Evolutionary conservation across 2,113 vertebrate species (phyloP).

Genomic region (Sigmodon hispidus): DNA sequence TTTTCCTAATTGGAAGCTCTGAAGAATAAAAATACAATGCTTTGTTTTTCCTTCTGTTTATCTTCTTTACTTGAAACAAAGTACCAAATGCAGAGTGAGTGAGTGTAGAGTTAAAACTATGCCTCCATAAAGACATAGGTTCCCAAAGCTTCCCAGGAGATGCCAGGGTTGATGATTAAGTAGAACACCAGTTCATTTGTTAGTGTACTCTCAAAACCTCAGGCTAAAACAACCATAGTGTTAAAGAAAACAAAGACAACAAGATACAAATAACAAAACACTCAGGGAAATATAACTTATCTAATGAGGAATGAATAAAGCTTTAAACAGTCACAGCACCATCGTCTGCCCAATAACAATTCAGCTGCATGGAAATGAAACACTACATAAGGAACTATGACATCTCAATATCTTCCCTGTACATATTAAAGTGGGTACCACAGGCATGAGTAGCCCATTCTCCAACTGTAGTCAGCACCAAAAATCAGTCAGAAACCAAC

Average conservation of each 20-base stretch:
- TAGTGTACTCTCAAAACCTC: neutral
- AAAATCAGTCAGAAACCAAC: neutral
- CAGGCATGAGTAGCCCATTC: neutral
- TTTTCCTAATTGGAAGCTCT: slow-evolving; percentile 33
- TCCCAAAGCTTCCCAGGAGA: neutral
- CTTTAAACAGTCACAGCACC: neutral
- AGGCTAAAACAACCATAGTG: neutral
- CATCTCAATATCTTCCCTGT: neutral
- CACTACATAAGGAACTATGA: neutral
- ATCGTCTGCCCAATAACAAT: neutral
- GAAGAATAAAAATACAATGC: neutral
- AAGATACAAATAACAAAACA: neutral
- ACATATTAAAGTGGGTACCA: neutral
- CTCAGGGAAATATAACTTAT: neutral
- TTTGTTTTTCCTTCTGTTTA: neutral
- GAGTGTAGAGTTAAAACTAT: neutral
- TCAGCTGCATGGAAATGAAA: neutral
- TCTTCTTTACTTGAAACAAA: slow-evolving; percentile 9
- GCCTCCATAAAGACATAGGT: neutral
- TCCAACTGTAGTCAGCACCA: neutral
- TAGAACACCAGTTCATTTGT: neutral
- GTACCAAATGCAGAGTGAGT: neutral
- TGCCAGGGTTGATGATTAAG: neutral
- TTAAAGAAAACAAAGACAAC: neutral
- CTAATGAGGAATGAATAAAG: neutral